Percentiles rank a stretch among this genome's conserved stretches.
These are phyloP conservation scores for Coremacera marginata DNA, from an alignment of 2,888 invertebrate genomes.

Conservation along the genomic window DNA sequence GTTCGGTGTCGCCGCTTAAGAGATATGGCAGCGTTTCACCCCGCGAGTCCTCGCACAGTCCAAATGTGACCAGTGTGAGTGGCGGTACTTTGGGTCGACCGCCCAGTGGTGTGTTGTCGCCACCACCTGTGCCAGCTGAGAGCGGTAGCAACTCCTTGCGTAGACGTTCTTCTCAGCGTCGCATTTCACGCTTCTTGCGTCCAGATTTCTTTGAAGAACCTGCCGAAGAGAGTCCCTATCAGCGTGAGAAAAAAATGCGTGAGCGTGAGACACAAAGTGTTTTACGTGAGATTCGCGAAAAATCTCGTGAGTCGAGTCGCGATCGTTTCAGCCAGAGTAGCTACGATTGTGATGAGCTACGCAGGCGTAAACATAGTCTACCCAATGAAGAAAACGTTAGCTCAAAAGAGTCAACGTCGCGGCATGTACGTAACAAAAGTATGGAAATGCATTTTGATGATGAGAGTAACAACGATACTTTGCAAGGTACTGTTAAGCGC, in stretches of 20 bases:
- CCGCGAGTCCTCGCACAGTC: conserved; percentile 45
- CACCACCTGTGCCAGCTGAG: conserved; percentile 45
- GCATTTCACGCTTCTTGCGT: conserved; percentile 80
- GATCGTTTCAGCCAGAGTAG: conserved; percentile 62
- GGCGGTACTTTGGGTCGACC: conserved; percentile 56
- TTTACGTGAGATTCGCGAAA: conserved; percentile 77
- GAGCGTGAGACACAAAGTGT: conserved; percentile 79
- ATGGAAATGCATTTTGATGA: conserved; percentile 59
- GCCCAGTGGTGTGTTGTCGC: conserved; percentile 63
- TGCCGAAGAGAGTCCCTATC: conserved; percentile 76
- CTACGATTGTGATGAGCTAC: conserved; percentile 58
- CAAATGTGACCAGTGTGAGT: conserved; percentile 3
- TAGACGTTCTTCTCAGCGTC: conserved; percentile 71
- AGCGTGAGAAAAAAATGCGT: conserved; percentile 73
- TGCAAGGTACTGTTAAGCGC: conserved; percentile 41
- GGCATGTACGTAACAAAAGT: conserved; percentile 65
- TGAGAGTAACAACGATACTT: conserved; percentile 22
- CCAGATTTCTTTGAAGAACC: conserved; percentile 80
- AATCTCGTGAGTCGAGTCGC: conserved; percentile 69
- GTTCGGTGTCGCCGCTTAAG: conserved; percentile 56
- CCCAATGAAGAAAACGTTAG: conserved; percentile 49
- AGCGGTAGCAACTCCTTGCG: conserved; percentile 57
- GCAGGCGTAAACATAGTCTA: conserved; percentile 53
- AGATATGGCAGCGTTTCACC: conserved; percentile 55
- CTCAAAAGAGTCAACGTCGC: conserved; percentile 39